A percentile compares a stretch with the other conserved stretches of the same genome.
Evolutionary conservation across 2,113 vertebrate genomes (phyloP).

Genomic region (Neolamprologus hecqui): DNA sequence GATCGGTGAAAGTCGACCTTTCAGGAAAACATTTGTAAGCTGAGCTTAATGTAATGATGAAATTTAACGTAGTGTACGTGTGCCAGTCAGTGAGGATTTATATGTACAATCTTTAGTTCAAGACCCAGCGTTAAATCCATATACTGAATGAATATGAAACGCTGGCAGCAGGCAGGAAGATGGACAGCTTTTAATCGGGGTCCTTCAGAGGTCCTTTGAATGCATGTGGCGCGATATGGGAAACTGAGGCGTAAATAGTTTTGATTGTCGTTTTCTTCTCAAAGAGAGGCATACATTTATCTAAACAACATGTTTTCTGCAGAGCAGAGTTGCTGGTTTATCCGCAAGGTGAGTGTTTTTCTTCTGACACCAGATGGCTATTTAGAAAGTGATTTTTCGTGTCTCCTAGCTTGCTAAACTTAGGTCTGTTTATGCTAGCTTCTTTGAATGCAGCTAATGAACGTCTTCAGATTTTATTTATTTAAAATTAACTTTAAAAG

Average conservation of each 20-base stretch:
- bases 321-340: constrained; percentile 65
- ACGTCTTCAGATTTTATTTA: background rate
- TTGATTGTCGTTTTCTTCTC: background rate
- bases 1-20: background rate
- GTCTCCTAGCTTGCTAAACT: background rate
- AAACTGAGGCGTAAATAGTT: constrained; percentile 12
- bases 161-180: constrained; percentile 37
- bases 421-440: background rate
- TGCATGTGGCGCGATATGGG: constrained; percentile 66
- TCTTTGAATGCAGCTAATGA: background rate
- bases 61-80: background rate
- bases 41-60: background rate
- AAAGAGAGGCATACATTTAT: background rate
- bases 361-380: background rate
- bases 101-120: background rate
- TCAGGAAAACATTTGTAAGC: background rate
- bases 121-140: accelerated
- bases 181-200: constrained; percentile 24
- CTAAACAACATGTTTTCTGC: constrained; percentile 55
- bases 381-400: background rate
- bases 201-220: constrained; percentile 63
- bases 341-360: constrained; percentile 67
- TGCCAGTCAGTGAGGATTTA: background rate
- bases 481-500: background rate
- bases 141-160: background rate